Percentiles rank a stretch among this genome's conserved stretches.
Conservation (phyloP, 2,113 vertebrate species). For the Ahaetulla prasina region DNA sequence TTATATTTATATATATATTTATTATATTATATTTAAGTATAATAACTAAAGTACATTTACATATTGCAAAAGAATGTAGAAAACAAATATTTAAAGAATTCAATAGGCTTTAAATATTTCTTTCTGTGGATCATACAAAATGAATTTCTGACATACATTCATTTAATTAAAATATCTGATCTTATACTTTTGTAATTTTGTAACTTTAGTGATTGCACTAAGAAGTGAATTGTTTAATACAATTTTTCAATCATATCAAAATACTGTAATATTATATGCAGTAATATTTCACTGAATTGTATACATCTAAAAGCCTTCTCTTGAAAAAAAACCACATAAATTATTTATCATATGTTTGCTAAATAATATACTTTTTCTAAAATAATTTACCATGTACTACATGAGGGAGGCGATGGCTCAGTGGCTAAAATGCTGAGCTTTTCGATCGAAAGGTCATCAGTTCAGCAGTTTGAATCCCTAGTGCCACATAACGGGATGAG, state of each 20-base stretch:
- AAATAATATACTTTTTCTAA: background rate
- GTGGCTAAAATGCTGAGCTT: too few species aligned
- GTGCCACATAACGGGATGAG: too few species aligned
- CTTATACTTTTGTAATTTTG: background rate
- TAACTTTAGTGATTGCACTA: background rate
- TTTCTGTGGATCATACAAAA: background rate
- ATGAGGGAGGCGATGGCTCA: too few species aligned
- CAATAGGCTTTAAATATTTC: background rate
- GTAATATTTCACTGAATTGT: background rate
- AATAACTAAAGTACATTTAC: conserved; percentile 59
- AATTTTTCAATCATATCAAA: too few species aligned
- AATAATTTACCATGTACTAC: background rate
- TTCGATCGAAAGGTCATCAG: too few species aligned
- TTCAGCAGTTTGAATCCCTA: too few species aligned
- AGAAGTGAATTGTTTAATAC: background rate
- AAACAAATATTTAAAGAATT: background rate
- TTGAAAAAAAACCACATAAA: background rate
- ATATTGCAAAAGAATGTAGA: conserved; percentile 40
- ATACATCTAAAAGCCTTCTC: background rate
- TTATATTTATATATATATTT: too few species aligned
- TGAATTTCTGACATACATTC: background rate
- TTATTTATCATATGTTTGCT: background rate
- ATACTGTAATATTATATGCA: too few species aligned
- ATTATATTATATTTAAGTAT: conserved; percentile 57
- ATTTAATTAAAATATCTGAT: background rate